phyloP scores from a whole-genome alignment of 2,797 vertebrate species.

The Lutjanus campechanus region DNA sequence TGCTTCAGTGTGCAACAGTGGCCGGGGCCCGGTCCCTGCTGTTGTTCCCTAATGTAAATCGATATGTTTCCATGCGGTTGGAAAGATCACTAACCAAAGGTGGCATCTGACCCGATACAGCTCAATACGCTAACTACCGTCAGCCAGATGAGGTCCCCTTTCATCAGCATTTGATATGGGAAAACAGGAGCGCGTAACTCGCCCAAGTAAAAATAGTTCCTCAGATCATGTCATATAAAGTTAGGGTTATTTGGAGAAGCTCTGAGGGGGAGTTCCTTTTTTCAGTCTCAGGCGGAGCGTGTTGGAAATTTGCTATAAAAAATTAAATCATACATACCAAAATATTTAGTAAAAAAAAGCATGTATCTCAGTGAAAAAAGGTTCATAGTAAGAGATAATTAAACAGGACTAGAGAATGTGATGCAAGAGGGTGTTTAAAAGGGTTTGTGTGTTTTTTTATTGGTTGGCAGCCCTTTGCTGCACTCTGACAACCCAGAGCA shows the following conservation, averaged over 20 bases:
- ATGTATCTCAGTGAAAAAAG: constrained; percentile 18
- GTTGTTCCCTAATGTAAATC: constrained; percentile 79
- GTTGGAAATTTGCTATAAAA: constrained; percentile 13
- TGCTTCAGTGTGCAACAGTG: constrained; percentile 60
- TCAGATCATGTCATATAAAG: constrained; percentile 69
- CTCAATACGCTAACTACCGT: constrained; percentile 73
- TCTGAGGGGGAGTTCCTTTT: constrained; percentile 24
- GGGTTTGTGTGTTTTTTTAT: constrained; percentile 47
- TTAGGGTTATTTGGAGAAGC: constrained; percentile 60
- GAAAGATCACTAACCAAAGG: constrained; percentile 81
- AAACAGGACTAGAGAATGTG: constrained; percentile 42
- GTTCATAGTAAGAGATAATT: constrained; percentile 33
- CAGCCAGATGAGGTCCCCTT: constrained; percentile 79
- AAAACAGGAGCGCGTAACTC: constrained; percentile 52
- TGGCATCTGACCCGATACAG: constrained; percentile 81
- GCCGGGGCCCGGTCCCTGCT: constrained; percentile 40
- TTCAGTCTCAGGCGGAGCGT: not conserved
- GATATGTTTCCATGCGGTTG: constrained; percentile 81
- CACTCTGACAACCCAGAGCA: constrained; percentile 54
- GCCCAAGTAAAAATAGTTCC: constrained; percentile 69
- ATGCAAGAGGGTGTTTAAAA: constrained; percentile 50
- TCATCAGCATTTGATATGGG: constrained; percentile 75
- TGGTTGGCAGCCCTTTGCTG: constrained; percentile 49
- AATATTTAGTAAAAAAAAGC: constrained; percentile 3
- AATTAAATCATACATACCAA: constrained; percentile 15